Percentiles rank a stretch among this genome's conserved stretches.
Conservation (phyloP, 2,113 vertebrate species). For the Rhabdornis inornatus region DNA sequence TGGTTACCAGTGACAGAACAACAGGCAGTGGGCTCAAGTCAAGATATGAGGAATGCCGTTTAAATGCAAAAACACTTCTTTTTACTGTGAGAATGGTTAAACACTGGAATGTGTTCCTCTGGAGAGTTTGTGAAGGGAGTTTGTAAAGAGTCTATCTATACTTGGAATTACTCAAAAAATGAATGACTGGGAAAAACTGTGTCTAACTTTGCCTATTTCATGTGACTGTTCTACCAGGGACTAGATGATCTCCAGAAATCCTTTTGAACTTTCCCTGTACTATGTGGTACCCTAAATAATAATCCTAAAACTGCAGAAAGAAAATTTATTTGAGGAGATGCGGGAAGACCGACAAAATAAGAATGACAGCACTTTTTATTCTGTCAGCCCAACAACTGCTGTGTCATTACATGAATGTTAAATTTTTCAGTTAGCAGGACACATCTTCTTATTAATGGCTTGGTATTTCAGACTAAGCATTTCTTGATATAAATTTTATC, state of each 20-base stretch:
- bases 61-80: background rate
- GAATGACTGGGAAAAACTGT: background rate
- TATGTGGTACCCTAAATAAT: background rate
- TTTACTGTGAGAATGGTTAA: background rate
- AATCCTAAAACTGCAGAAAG: background rate
- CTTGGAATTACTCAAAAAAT: background rate
- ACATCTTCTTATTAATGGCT: background rate
- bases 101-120: background rate
- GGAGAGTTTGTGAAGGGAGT: background rate
- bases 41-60: background rate
- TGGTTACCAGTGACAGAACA: background rate
- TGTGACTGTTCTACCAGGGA: background rate
- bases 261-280: background rate
- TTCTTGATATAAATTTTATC: background rate
- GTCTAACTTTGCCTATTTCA: background rate
- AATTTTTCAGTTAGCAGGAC: background rate
- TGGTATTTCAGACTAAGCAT: background rate
- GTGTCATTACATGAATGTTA: background rate
- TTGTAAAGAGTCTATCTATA: background rate
- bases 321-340: background rate
- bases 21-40: background rate
- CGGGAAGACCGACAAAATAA: background rate
- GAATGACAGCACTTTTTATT: background rate
- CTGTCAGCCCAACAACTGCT: background rate
- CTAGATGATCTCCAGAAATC: background rate